Conservation (phyloP, 2,888 invertebrate genomes). For the Mylabris sibirica region DNA sequence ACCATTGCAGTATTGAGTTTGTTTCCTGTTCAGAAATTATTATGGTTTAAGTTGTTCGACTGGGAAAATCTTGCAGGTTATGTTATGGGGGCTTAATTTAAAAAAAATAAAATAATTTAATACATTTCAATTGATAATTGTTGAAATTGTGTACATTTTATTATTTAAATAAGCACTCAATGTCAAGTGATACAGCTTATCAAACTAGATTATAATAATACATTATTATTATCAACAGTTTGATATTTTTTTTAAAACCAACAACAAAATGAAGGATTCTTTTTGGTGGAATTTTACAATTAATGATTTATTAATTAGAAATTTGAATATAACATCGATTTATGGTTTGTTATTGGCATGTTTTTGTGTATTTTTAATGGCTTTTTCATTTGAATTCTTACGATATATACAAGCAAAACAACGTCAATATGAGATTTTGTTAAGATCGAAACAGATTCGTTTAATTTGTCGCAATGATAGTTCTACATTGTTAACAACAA, state of each 20-base stretch:
- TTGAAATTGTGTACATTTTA: not conserved
- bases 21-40: not conserved
- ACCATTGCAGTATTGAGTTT: not conserved
- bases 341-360: slow-evolving; percentile 68
- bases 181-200: not conserved
- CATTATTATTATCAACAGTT: not conserved
- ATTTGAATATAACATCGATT: slow-evolving; percentile 65
- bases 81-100: not conserved
- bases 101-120: not conserved
- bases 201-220: not conserved
- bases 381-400: slow-evolving; percentile 70
- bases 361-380: slow-evolving; percentile 66
- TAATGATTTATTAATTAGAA: slow-evolving; percentile 71
- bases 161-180: not conserved
- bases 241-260: not conserved
- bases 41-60: not conserved
- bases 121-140: too few relatives aligned
- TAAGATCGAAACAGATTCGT: slow-evolving; percentile 55
- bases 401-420: slow-evolving; percentile 62
- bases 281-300: slow-evolving; percentile 74
- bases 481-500: slow-evolving; percentile 58
- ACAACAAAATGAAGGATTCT: slow-evolving; percentile 67
- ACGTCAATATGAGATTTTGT: slow-evolving; percentile 56
- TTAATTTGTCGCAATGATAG: slow-evolving; percentile 57
- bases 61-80: not conserved